Percentiles rank a stretch among this genome's conserved stretches.
Evolutionary conservation across 2,797 vertebrate genomes (phyloP).

Genomic region (Oceanodroma leucorhoa): DNA sequence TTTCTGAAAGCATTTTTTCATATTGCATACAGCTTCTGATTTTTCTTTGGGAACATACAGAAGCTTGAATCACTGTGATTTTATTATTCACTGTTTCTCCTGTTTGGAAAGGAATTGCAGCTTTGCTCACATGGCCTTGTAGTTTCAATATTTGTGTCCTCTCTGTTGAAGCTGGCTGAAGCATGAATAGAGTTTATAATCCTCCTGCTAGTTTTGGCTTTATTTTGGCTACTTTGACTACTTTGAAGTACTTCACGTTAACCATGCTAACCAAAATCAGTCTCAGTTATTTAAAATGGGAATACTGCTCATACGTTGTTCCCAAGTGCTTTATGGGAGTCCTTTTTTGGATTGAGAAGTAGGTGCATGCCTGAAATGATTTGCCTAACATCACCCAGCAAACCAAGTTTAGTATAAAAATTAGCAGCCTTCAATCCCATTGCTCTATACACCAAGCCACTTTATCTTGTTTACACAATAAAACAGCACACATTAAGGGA

Average conservation of each 20-base stretch:
- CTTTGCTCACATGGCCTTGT: not conserved
- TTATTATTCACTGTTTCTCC: not conserved
- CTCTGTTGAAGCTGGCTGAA: not conserved
- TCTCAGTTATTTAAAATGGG: not conserved
- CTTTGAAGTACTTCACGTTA: not conserved
- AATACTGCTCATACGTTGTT: not conserved
- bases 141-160: not conserved
- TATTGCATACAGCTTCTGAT: not conserved
- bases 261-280: conserved; percentile 1
- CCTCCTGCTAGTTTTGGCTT: not conserved
- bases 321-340: not conserved
- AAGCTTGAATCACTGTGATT: not conserved
- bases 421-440: not conserved
- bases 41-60: not conserved
- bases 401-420: not conserved
- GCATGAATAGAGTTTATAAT: not conserved
- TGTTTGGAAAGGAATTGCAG: not conserved
- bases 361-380: not conserved
- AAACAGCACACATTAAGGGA: not conserved
- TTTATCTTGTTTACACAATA: not conserved
- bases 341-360: not conserved
- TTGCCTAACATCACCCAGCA: not conserved
- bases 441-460: not conserved
- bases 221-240: not conserved
- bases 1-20: not conserved